A percentile compares a stretch with the other conserved stretches of the same genome.
Evolutionary conservation across 2,888 invertebrate species (phyloP).

Genomic region (Himalopsyche japonica): DNA sequence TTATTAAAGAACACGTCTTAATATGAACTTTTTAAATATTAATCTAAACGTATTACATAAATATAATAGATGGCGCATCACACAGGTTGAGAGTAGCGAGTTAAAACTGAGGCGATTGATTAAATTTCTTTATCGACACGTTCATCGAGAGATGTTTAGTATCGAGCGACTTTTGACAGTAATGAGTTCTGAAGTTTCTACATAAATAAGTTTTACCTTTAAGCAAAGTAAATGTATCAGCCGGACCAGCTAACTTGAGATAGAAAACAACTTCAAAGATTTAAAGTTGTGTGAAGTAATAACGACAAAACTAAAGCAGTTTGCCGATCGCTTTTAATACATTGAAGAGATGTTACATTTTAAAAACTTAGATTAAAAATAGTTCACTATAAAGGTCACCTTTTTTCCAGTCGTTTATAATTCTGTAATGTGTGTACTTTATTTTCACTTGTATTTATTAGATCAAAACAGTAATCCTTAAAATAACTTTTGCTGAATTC

Average conservation of each 20-base stretch:
- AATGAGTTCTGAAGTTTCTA: constrained; percentile 37
- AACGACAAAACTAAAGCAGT: constrained; percentile 1
- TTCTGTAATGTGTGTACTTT: too few species aligned
- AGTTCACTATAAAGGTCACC: not conserved
- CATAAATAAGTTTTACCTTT: constrained; percentile 28
- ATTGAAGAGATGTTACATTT: not conserved
- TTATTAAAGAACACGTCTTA: too few species aligned
- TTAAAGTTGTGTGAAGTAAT: not conserved
- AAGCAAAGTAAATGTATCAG: constrained; percentile 1
- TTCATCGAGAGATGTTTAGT: constrained; percentile 28
- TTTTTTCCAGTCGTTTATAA: not conserved
- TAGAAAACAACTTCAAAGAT: not conserved
- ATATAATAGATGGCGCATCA: not conserved
- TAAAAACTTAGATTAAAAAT: not conserved
- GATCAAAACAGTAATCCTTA: too few species aligned
- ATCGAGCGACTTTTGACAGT: constrained; percentile 25
- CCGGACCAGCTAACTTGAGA: constrained; percentile 3
- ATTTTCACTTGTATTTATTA: too few species aligned
- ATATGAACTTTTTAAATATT: too few species aligned
- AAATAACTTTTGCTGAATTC: too few species aligned
- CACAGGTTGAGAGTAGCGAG: not conserved
- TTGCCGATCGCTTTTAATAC: not conserved
- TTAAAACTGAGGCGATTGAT: constrained; percentile 28
- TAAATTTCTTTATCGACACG: constrained; percentile 41
- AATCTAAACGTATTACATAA: too few species aligned